Percentiles rank a stretch among this genome's conserved stretches.
Evolutionary conservation across 2,113 vertebrate species (phyloP).

Genomic region (Pandion haliaetus): DNA sequence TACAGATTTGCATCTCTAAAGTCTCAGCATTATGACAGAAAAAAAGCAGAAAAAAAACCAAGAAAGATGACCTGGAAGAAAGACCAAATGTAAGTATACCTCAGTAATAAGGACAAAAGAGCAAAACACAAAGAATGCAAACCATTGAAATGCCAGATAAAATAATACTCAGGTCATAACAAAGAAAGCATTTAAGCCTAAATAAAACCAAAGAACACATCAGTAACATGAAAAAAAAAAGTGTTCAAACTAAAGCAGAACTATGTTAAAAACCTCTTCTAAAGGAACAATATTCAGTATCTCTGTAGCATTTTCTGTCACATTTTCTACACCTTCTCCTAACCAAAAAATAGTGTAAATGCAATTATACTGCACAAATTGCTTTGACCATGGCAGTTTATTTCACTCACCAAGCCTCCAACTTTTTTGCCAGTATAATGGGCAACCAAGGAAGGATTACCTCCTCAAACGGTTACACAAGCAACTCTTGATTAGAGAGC

Average conservation of each 20-base stretch:
- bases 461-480: not conserved
- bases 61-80: not conserved
- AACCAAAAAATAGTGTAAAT: not conserved
- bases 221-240: not conserved
- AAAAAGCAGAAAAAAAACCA: not conserved
- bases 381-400: not conserved
- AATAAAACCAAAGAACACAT: not conserved
- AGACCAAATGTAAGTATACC: not conserved
- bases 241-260: not conserved
- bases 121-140: not conserved
- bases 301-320: not conserved
- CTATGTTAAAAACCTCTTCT: not conserved
- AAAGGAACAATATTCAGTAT: not conserved
- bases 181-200: not conserved
- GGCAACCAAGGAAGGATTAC: not conserved
- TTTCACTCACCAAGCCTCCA: not conserved
- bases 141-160: not conserved
- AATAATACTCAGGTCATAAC: not conserved
- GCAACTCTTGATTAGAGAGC: not conserved
- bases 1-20: not conserved
- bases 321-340: not conserved
- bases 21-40: not conserved
- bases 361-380: not conserved
- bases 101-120: not conserved
- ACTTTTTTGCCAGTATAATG: not conserved